phyloP scores from a whole-genome alignment of 2,888 invertebrate species.

The Drosophila parthenogenetica region DNA sequence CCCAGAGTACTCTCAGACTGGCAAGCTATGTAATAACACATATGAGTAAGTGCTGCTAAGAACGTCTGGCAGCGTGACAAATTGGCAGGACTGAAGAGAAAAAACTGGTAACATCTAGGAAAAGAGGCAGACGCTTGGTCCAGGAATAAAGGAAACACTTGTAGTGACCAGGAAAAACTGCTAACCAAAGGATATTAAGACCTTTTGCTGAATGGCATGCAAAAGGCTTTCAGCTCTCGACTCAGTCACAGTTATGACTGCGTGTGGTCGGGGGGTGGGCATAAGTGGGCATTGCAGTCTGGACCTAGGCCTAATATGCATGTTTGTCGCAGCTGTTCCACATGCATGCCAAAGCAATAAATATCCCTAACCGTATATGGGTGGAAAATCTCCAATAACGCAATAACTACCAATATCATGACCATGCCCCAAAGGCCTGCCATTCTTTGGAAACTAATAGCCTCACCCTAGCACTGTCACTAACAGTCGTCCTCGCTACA shows the following conservation, averaged over 20 bases:
- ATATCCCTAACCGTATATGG: conserved; percentile 71
- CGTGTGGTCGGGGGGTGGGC: conserved; percentile 22
- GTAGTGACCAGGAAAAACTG: conserved; percentile 19
- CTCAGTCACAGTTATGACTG: conserved; percentile 51
- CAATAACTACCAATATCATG: conserved; percentile 79
- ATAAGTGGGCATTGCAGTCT: conserved; percentile 3
- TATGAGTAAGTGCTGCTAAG: conserved; percentile 62
- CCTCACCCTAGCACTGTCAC: conserved; percentile 34
- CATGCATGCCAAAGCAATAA: conserved; percentile 81
- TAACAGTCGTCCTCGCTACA: not conserved
- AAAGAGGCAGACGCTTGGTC: too few species aligned
- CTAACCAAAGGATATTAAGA: conserved; percentile 65
- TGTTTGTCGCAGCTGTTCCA: conserved; percentile 80
- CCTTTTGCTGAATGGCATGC: conserved; percentile 58
- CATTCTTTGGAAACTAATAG: conserved; percentile 64
- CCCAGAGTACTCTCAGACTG: conserved; percentile 1
- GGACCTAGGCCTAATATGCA: conserved; percentile 72
- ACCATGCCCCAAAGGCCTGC: conserved; percentile 55
- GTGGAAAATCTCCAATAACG: conserved; percentile 78
- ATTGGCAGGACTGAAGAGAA: conserved; percentile 57
- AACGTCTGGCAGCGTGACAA: conserved; percentile 71
- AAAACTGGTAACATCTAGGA: not conserved
- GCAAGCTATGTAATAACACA: conserved; percentile 47
- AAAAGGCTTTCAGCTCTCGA: conserved; percentile 2
- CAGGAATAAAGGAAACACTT: not conserved